phyloP scores from a whole-genome alignment of 2,888 invertebrate species.

The Papilio protenor region DNA sequence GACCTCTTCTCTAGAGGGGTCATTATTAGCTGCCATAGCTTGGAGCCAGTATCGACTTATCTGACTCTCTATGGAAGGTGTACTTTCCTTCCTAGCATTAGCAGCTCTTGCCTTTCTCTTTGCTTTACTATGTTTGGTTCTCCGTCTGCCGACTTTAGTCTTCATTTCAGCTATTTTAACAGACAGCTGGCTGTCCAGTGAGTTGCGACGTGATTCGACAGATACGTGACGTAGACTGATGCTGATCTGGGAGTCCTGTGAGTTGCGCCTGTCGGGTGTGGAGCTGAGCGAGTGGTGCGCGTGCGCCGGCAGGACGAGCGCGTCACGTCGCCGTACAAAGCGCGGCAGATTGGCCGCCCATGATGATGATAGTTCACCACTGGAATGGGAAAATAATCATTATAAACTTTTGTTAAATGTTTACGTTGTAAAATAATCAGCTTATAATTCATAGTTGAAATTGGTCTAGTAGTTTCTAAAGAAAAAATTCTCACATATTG shows the following conservation, averaged over 20 bases:
- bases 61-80: slow-evolving; percentile 93
- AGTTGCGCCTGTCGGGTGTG: slow-evolving; percentile 85
- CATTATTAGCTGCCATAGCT: slow-evolving; percentile 83
- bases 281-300: slow-evolving; percentile 81
- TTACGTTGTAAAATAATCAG: neutral
- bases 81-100: slow-evolving; percentile 85
- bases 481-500: too few species aligned
- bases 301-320: slow-evolving; percentile 86
- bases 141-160: slow-evolving; percentile 86
- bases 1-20: slow-evolving; percentile 81
- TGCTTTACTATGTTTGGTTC: slow-evolving; percentile 76
- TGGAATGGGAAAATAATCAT: slow-evolving; percentile 55
- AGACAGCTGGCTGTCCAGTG: slow-evolving; percentile 93
- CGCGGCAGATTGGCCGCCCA: slow-evolving; percentile 96
- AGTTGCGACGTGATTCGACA: slow-evolving; percentile 93
- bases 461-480: too few species aligned
- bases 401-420: neutral
- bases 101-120: slow-evolving; percentile 74
- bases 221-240: slow-evolving; percentile 92
- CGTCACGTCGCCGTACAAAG: slow-evolving; percentile 92
- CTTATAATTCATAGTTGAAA: too few species aligned
- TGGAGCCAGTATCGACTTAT: slow-evolving; percentile 87
- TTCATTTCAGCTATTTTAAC: slow-evolving; percentile 94
- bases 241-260: slow-evolving; percentile 88
- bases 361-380: slow-evolving; percentile 94